phyloP scores from a whole-genome alignment of 2,797 vertebrate genomes.

The Myripristis murdjan region DNA sequence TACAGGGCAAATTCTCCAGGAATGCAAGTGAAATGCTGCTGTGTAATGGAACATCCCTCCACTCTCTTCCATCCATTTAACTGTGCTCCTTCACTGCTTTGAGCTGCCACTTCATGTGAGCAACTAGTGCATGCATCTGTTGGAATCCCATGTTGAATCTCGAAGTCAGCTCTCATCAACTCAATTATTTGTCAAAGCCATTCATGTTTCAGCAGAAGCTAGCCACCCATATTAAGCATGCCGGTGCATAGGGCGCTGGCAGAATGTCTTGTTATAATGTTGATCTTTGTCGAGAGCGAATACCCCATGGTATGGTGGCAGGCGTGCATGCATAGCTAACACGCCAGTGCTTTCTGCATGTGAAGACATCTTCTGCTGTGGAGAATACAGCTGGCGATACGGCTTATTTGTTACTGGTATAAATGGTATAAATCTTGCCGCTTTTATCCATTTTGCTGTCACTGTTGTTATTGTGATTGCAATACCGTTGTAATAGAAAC shows the following conservation, averaged over 20 bases:
- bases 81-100: slow-evolving; percentile 32
- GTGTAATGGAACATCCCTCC: slow-evolving; percentile 52
- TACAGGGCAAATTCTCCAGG: slow-evolving; percentile 62
- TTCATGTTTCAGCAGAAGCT: slow-evolving; percentile 47
- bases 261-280: slow-evolving; percentile 59
- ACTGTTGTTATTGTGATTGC: slow-evolving; percentile 7
- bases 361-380: slow-evolving; percentile 25
- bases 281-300: slow-evolving; percentile 62
- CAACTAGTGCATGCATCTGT: slow-evolving; percentile 2
- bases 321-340: slow-evolving; percentile 55
- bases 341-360: slow-evolving; percentile 41
- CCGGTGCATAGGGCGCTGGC: slow-evolving; percentile 19
- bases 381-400: background rate
- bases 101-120: slow-evolving; percentile 29
- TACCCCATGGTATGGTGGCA: slow-evolving; percentile 42
- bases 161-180: slow-evolving; percentile 28
- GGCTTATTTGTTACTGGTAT: background rate
- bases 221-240: slow-evolving; percentile 45
- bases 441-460: background rate
- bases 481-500: slow-evolving; percentile 34
- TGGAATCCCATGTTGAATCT: slow-evolving; percentile 51
- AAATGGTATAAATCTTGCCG: too few species aligned
- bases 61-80: slow-evolving; percentile 43
- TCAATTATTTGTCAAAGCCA: slow-evolving; percentile 52
- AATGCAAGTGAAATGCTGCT: slow-evolving; percentile 50